These are phyloP conservation scores for Vanacampus margaritifer DNA, from an alignment of 2,113 vertebrate genomes.

Conservation along the genomic window DNA sequence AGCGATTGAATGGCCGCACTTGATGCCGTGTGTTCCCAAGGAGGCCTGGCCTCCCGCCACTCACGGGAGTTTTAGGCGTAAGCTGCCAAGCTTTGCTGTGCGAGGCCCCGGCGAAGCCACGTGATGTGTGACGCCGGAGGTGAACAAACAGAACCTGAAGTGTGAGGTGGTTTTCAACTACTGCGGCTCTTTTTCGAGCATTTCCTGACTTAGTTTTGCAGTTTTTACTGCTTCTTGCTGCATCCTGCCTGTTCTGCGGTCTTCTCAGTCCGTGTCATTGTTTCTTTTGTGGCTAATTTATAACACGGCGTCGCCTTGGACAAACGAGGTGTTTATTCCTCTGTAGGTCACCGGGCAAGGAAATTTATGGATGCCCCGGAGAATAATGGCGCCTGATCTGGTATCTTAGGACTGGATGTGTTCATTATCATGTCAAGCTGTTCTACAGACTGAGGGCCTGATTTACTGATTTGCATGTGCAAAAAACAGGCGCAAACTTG, in stretches of 20 bases:
- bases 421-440: slow-evolving; percentile 56
- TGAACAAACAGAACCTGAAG: slow-evolving; percentile 27
- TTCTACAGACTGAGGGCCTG: slow-evolving; percentile 23
- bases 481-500: neutral
- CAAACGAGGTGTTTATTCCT: slow-evolving; percentile 47
- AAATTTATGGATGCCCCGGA: slow-evolving; percentile 51
- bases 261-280: slow-evolving; percentile 17
- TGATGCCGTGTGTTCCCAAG: slow-evolving; percentile 21
- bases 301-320: slow-evolving; percentile 53
- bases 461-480: neutral
- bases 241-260: slow-evolving; percentile 4
- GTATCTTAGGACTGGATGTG: slow-evolving; percentile 32
- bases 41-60: slow-evolving; percentile 18
- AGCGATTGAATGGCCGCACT: slow-evolving; percentile 8
- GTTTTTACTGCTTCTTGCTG: slow-evolving; percentile 6
- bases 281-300: slow-evolving; percentile 41
- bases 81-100: slow-evolving; percentile 12
- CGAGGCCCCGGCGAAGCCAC: slow-evolving; percentile 20
- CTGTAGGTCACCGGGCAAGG: slow-evolving; percentile 47
- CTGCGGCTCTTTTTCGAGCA: slow-evolving; percentile 12
- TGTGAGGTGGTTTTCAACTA: slow-evolving; percentile 62
- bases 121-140: slow-evolving; percentile 10
- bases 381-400: slow-evolving; percentile 59
- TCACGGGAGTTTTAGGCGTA: slow-evolving; percentile 1
- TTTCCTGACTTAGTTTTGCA: slow-evolving; percentile 12